Evolutionary conservation across 1,140 invertebrate genomes (phyloP).

Genomic region (Danaus plexippus): DNA sequence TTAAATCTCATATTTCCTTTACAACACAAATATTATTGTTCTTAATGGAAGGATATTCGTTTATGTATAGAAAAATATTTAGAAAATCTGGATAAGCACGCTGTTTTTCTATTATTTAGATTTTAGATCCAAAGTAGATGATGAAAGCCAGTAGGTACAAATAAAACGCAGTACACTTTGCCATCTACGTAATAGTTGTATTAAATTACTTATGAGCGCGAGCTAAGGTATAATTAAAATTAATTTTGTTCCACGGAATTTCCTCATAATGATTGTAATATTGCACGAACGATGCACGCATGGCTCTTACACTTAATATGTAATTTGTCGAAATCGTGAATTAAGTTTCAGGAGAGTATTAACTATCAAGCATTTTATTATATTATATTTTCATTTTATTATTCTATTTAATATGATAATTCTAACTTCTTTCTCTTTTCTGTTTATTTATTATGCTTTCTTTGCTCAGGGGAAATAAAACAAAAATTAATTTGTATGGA

Average conservation of each 20-base stretch:
- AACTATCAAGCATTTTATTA: neutral
- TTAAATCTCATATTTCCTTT: no score
- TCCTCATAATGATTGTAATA: slow-evolving; percentile 31
- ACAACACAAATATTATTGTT: no score
- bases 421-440: neutral
- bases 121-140: no score
- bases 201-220: no score
- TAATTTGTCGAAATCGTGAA: slow-evolving; percentile 11
- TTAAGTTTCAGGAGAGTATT: neutral
- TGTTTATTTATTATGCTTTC: neutral
- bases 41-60: no score
- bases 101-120: no score
- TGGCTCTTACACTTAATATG: slow-evolving; percentile 25
- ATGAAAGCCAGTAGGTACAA: no score
- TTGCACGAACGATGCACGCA: slow-evolving; percentile 32
- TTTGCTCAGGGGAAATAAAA: slow-evolving; percentile 32
- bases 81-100: no score
- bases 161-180: no score
- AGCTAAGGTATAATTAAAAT: slow-evolving; percentile 37
- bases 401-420: neutral
- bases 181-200: no score
- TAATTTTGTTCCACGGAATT: slow-evolving; percentile 37
- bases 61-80: no score
- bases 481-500: slow-evolving; percentile 24
- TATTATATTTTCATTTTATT: no score